A percentile compares a stretch with the other conserved stretches of the same genome.
Evolutionary conservation across 2,113 vertebrate species (phyloP).

Genomic region (Campylomormyrus tamandua): DNA sequence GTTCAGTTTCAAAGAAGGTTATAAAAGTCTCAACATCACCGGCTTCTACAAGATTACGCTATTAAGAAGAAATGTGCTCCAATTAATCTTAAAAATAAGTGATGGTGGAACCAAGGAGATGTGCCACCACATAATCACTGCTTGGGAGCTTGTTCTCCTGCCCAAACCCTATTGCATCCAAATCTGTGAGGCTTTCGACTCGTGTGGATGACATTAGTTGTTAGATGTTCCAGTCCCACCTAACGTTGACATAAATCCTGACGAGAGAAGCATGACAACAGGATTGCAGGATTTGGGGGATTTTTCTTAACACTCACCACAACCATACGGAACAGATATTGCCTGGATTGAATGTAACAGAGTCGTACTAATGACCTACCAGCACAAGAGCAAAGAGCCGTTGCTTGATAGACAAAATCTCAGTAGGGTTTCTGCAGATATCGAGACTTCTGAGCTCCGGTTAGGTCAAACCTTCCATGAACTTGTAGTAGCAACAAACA

Average conservation of each 20-base stretch:
- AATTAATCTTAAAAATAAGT: not conserved
- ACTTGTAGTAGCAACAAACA: slow-evolving; percentile 10
- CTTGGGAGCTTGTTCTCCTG: not conserved
- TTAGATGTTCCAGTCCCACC: not conserved
- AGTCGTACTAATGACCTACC: not conserved
- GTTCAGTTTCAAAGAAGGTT: not conserved
- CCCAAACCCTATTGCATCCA: not conserved
- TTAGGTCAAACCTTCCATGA: not conserved
- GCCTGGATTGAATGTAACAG: not conserved
- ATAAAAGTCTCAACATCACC: not conserved
- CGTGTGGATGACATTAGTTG: not conserved
- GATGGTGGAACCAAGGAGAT: not conserved
- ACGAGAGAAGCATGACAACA: not conserved
- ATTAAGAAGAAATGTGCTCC: not conserved
- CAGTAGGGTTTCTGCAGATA: slow-evolving; percentile 1
- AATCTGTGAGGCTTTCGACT: not conserved
- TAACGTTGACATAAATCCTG: not conserved
- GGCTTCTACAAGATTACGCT: not conserved
- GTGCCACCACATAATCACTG: not conserved
- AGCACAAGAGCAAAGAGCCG: not conserved
- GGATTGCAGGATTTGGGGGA: not conserved
- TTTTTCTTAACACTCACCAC: not conserved
- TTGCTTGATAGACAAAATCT: not conserved
- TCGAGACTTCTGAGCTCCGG: not conserved
- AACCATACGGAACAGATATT: not conserved